Base-by-base conservation (phyloP, 2,888 invertebrate genomes). In the Congeria kusceri region DNA sequence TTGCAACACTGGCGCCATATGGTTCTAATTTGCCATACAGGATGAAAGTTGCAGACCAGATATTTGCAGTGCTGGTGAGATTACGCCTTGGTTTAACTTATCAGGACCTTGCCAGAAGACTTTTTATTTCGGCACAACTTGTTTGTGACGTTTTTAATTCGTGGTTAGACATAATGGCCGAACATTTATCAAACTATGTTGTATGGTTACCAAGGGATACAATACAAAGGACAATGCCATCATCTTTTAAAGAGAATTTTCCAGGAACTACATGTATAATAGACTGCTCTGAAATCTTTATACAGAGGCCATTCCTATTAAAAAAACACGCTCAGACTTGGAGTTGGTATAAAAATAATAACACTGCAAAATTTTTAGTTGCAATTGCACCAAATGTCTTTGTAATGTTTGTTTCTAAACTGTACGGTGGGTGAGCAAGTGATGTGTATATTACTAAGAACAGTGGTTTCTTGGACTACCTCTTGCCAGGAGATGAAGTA, bases 401-500 rank as follows among this genome's bases (percentile, higher is more conserved):
- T 25, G 32, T 69, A 7, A 66, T 66, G 70, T 66, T 49, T 32
- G 32, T 69, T 32, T 69, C 69, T 25, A 28, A 39, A 18, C 44
- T 59, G 9, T 70, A 69, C 61, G 70, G 66, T 32, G 53, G 75
- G 1, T 28, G 69, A 29, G 69, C 70, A 15, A 66, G 66, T 76
- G 69, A 76, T n/a, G 53, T 53, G 1, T 70, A 18, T 27, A 70
- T 70, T 4, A 76, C 70, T 20, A 70, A 76, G 32, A 58, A 49
- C 20, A 44, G 69, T 70, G 65, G 76, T 1, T 76, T 74, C 25
- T 27, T 76, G 18, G 49, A 63, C 32, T 67, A 57, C 20, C n/a
- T 79, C 4, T 49, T 75, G 57, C 75, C 80, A 44, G 75, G 80
- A n/a, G 75, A 80, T 61, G 67, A 76, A 27, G 59, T 75, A 27